Evolutionary conservation across 2,888 invertebrate species (phyloP), one percentile per base, ranked within the genome.

Genomic region (Synanthedon formicaeformis): DNA sequence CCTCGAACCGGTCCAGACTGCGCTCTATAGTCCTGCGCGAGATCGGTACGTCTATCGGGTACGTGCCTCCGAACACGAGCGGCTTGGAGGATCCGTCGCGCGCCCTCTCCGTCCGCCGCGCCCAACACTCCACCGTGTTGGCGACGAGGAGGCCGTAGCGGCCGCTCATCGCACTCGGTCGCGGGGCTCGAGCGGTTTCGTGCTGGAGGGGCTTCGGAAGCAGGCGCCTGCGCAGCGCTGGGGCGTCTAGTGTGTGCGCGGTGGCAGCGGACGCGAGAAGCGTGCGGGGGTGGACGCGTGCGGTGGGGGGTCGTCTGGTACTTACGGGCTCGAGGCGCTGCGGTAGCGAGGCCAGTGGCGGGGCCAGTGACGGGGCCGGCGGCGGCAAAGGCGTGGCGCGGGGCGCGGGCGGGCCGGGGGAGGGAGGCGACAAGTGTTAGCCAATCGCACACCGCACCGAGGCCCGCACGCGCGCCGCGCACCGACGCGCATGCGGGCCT

Each of bases 61-160:
- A 96, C 3, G 96, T 96, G 52, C 95, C 95, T 63, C 94, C 94
- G 75, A 94, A 95, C 57, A 95, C 90, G 50, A 95, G 88, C 56
- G 92, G 92, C 68, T 91, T 91, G 69, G 88, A 91, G 61, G 75
- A 56, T 27, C 61, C 65, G 56, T 50, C 64, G 64, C 72, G 66
- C 69, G 75, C 59, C 67, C 16, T 78, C 8, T 81, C 74, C 88
- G 90, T 88, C 49, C 86, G 86, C 60, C 79, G 78, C 50, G 90
- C 85, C 92, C 92, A 92, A 48, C 88, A 81, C 65, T 91, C 91
- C 51, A 92, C 91, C 8, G 92, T 91, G 66, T 89, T 87, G 52
- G 88, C 87, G 62, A 92, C 90, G 56, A 91, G 80, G 48, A 69
- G 64, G 2, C 72, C 59, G 88, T 88, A 66, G 85, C 90, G 52